Conservation (phyloP, 1,140 invertebrate genomes). For the Drosophila rufa region DNA sequence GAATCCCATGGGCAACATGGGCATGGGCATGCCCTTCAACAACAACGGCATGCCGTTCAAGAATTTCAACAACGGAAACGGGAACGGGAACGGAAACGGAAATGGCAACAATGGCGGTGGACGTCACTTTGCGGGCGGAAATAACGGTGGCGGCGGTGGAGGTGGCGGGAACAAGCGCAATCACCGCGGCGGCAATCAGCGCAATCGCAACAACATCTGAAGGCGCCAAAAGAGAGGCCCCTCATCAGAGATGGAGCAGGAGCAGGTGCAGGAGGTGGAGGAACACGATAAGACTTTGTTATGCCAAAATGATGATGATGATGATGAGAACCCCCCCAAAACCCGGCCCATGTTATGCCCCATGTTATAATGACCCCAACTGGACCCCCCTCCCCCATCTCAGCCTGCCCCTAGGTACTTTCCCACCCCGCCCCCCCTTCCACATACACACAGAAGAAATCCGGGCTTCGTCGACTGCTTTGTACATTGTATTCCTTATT, state of each 20-base stretch:
- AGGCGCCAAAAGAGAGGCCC: background rate
- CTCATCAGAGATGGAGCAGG: background rate
- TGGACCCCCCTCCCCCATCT: background rate
- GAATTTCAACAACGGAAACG: constrained; percentile 51
- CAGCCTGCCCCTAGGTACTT: background rate
- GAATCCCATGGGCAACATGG: constrained; percentile 33
- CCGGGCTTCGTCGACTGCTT: constrained; percentile 64
- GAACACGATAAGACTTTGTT: constrained; percentile 32
- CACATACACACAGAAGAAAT: constrained; percentile 4
- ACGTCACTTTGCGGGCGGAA: constrained; percentile 49
- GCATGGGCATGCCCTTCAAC: constrained; percentile 36
- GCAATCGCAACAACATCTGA: constrained; percentile 47
- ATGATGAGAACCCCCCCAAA: too few relatives aligned
- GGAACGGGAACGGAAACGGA: constrained; percentile 25
- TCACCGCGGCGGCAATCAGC: constrained; percentile 41
- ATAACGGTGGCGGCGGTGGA: constrained; percentile 38
- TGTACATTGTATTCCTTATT: constrained; percentile 54
- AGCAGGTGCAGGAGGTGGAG: background rate
- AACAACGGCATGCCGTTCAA: constrained; percentile 39
- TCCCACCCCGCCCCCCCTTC: background rate
- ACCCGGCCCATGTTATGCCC: constrained; percentile 16
- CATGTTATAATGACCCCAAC: constrained; percentile 1
- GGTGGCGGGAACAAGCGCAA: constrained; percentile 52
- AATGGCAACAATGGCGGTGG: constrained; percentile 34
- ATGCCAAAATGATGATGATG: constrained; percentile 42